Evolutionary conservation across 2,888 invertebrate genomes (phyloP), one percentile per base, ranked within the genome.

Genomic region (Sphaerophoria rueppellii): DNA sequence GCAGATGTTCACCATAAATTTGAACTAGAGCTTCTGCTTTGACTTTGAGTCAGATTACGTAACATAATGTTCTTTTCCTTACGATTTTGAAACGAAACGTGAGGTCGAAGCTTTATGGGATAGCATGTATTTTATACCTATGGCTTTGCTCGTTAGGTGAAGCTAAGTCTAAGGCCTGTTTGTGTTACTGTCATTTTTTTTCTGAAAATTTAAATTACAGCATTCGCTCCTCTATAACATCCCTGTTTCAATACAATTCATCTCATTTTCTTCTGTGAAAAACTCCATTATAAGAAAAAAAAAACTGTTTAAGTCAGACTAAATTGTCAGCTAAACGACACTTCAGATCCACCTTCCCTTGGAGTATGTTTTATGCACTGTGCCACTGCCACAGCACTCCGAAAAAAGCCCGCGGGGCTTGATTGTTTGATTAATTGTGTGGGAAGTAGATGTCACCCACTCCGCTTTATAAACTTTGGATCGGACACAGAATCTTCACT

Each of bases 251-350:
- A n/a, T 6, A 12, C 48, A 4, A 16, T 9, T 43, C 12, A 40
- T n/a, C 46, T 46, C 46, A 57, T 70, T 14, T 55, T 40, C 54
- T 57, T 70, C 35, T 14, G n/a, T 57, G 9, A 40, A 43, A 11
- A 70, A 70, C 70, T 70, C 48, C 34, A 48, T 70, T 57, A 70
- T 48, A 37, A 24, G 16, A 54, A 24, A 12, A 61, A 16, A 50
- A 63, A 70, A 48, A 52, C 50, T 61, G 9, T 16, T 60, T 63
- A 79, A 81, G 73, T 85, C 77, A 79, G 69, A 67, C 63, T 77
- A 85, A 85, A 81, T 77, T 81, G 81, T 85, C 80, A 81, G 74
- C 63, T 60, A 54, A 85, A 81, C 72, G 77, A 81, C 81, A 77
- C 85, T 85, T 73, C 37, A 55, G 76, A 81, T 85, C 76, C 73